Base-by-base conservation (phyloP, 2,797 vertebrate species). In the Eurystomus glaucurus region DNA sequence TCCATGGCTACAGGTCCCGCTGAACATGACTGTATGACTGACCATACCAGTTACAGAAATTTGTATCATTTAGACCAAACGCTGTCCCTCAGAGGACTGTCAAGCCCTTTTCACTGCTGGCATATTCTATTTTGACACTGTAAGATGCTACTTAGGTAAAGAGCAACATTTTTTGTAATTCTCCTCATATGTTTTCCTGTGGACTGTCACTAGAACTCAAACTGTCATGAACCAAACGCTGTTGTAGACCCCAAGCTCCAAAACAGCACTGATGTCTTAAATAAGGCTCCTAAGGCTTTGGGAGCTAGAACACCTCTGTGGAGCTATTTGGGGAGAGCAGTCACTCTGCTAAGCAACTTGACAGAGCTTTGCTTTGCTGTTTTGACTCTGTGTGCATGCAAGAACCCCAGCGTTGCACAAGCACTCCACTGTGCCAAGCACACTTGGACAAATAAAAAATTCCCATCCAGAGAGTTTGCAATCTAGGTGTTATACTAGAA, bases 291-390 rank as follows among this genome's bases (percentile, higher is more conserved):
- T 61, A 55, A 60, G n/a, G 78, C 45, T 93, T 64, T 76, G 22
- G 39, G 46, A 94, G 70, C 15, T 74, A 77, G 37, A 85, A 70
- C 31, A 74, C 10, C 66, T 54, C 41, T n/a, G 50, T 3, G 17
- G 54, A 95, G 70, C 46, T 89, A 9, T 61, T 0, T 66, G 64
- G 31, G 48, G 29, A 91, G 43, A 41, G n/a, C 54, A 69, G 58
- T 26, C 72, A 57, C 33, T 70, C 70, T 89, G 58, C 85, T 93
- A n/a, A 70, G 81, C 85, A 85, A 62, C 46, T 14, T 85, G n/a
- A 91, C 37, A 88, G 55, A 85, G 68, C 57, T 85, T 50, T 74
- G 71, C 70, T 92, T 14, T 83, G 60, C 82, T 92, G 55, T 52
- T 91, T 51, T 71, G 66, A 78, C 10, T 76, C 68, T 10, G 51